phyloP scores from a whole-genome alignment of 1,140 invertebrate genomes.

The Chironomus striatipennis region DNA sequence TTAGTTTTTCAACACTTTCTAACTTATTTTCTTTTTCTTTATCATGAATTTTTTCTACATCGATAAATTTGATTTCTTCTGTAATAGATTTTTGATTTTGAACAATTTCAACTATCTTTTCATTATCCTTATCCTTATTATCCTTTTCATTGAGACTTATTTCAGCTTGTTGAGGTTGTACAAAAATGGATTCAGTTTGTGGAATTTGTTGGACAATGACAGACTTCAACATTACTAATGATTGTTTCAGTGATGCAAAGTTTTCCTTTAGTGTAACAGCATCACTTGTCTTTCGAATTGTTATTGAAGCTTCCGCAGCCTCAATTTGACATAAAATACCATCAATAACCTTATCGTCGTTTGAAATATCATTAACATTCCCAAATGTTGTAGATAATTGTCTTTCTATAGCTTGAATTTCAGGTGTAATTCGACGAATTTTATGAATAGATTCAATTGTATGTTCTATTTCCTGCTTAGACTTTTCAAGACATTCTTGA shows the following conservation, averaged over 20 bases:
- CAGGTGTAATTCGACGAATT: slow-evolving; percentile 28
- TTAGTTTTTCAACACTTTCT: background rate
- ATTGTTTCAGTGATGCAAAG: background rate
- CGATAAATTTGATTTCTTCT: no score
- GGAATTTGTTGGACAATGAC: background rate
- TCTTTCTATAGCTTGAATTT: background rate
- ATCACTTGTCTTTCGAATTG: background rate
- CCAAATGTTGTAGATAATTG: background rate
- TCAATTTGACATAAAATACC: background rate
- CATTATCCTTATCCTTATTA: background rate
- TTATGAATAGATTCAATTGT: slow-evolving; percentile 29
- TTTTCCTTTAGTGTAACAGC: background rate
- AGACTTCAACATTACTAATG: background rate
- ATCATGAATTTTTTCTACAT: no score
- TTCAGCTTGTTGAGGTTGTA: background rate
- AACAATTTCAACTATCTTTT: no score
- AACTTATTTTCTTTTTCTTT: background rate
- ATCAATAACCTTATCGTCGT: background rate
- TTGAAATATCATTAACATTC: background rate
- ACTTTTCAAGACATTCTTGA: slow-evolving; percentile 27
- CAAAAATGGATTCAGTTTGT: background rate
- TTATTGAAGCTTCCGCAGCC: background rate
- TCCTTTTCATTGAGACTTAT: background rate
- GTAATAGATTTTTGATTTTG: no score
- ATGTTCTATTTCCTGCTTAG: slow-evolving; percentile 25